Base-by-base conservation (phyloP, 2,113 vertebrate species). In the Alosa alosa region DNA sequence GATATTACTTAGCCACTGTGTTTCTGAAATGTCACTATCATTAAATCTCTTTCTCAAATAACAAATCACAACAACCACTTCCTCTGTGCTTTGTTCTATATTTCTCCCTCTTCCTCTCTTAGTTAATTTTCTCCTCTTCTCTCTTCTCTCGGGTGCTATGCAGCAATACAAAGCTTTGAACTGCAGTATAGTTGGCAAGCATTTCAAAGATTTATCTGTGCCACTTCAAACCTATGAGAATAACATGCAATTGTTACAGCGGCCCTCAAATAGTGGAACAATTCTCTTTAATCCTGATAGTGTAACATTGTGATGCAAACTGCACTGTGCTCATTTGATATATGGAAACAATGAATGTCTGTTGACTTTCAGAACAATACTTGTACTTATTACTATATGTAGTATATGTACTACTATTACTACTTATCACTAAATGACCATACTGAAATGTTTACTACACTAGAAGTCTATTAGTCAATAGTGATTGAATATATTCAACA, bases 161-260 rank as follows among this genome's bases (percentile, higher is more conserved):
- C 6, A 13, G 22, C n/a, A 72, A n/a, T 72, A 72, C 64, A 72
- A 25, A 72, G 64, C 64, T 72, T 72, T 72, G 25, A 72, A 72
- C 25, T 72, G 64, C 10, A 9, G 64, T 72, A 72, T 1, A 36
- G 64, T 36, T 72, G 64, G 64, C 64, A 36, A 31, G 64, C 25
- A 15, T 72, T 72, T 72, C 25, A 72, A 72, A 72, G 64, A 72
- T 72, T 36, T 72, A 72, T 72, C 64, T 72, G 31, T 72, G 64
- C 25, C 25, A 72, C 64, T 72, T 72, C 7, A 72, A 25, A 36
- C 64, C 64, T 36, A 36, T 72, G 64, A 72, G n/a, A 36, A 36
- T 72, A 36, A 36, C 64, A 25, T 72, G 64, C 64, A 72, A 25
- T 0, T 72, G 25, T 36, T 36, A 31, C 64, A 72, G 64, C 64